Conservation (phyloP, 2,113 vertebrate genomes). For the Microtus montanus region DNA sequence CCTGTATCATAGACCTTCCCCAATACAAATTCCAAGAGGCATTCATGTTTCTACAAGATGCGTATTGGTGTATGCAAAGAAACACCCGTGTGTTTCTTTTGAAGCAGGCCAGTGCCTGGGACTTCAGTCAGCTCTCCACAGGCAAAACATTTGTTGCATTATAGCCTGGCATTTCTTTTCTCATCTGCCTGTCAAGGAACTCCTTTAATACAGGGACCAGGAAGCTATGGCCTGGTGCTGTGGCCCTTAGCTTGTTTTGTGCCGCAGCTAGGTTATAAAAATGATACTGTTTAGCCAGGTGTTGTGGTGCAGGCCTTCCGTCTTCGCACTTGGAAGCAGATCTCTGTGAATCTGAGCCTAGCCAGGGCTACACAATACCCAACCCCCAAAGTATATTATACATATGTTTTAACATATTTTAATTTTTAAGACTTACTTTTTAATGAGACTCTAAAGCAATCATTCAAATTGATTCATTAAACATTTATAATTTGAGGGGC, state of each 20-base stretch:
- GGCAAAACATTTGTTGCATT: fast-evolving
- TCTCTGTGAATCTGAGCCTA: neutral
- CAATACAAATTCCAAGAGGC: neutral
- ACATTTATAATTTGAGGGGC: neutral
- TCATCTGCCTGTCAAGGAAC: neutral
- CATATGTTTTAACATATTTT: neutral
- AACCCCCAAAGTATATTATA: neutral
- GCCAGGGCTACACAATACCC: neutral
- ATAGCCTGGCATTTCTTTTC: neutral
- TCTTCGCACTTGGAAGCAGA: neutral
- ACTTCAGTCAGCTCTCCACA: neutral
- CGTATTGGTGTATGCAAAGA: neutral
- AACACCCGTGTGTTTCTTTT: neutral
- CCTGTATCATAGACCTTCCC: neutral
- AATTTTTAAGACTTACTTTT: neutral
- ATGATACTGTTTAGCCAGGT: neutral
- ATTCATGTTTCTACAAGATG: neutral
- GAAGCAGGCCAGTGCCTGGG: neutral
- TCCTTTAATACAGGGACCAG: neutral
- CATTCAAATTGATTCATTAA: neutral
- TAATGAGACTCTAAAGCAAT: neutral
- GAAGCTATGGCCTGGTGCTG: neutral
- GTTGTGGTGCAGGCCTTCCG: neutral
- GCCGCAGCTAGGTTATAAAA: neutral
- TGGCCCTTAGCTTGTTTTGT: neutral